Percentiles rank a stretch among this genome's conserved stretches.
phyloP scores from a whole-genome alignment of 2,797 vertebrate species.

The Pyrocephalus nanus region DNA sequence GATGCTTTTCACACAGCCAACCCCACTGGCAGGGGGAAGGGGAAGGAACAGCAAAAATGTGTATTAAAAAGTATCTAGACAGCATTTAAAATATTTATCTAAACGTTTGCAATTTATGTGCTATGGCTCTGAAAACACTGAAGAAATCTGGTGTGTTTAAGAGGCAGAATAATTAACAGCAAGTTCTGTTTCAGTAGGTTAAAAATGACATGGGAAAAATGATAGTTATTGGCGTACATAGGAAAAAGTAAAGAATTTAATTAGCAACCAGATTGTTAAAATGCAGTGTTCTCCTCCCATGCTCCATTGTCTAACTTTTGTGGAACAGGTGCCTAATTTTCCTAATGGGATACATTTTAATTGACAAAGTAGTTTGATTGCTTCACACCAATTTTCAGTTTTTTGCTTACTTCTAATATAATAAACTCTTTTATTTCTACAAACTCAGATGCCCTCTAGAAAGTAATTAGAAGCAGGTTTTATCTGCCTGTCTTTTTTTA shows the following conservation, averaged over 20 bases:
- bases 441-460: conserved; percentile 40
- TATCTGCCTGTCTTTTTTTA: conserved; percentile 56
- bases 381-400: conserved; percentile 34
- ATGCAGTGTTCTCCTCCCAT: conserved; percentile 30
- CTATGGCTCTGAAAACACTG: neutral
- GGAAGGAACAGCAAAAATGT: neutral
- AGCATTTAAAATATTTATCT: neutral
- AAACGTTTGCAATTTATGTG: neutral
- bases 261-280: conserved; percentile 58
- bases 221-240: conserved; percentile 39
- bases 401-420: conserved; percentile 43
- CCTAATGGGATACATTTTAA: conserved; percentile 70
- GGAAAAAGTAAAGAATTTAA: conserved; percentile 66
- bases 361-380: conserved; percentile 63
- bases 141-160: neutral
- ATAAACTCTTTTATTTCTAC: conserved; percentile 49
- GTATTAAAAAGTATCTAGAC: neutral
- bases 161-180: neutral
- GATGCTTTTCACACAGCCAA: neutral
- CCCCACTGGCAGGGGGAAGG: accelerated
- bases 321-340: conserved; percentile 72
- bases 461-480: conserved; percentile 60
- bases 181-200: neutral
- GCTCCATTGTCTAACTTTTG: conserved; percentile 56
- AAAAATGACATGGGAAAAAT: conserved; percentile 62